Base-by-base conservation (phyloP, 2,888 invertebrate species). In the Hofmannophila pseudospretella region DNA sequence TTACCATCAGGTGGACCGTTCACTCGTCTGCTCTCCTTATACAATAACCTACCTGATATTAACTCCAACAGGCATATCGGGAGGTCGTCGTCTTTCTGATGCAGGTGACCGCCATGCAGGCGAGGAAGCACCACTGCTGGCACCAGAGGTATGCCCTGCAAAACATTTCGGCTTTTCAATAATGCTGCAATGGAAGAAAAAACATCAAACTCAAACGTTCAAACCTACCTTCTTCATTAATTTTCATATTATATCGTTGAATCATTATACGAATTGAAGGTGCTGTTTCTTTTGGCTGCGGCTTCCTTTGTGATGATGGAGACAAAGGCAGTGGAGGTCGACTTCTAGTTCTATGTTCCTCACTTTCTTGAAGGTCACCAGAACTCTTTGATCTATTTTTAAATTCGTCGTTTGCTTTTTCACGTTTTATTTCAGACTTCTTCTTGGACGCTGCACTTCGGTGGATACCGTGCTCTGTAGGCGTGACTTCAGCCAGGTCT, bases 211-310 rank as follows among this genome's bases (percentile, higher is more conserved):
- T 25, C 11, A 12, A n/a, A n/a, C n/a, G n/a, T n/a, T n/a, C 13
- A 32, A 31, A 36, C 11, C 8, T 4, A 69, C 88, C 88, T 71
- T 90, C 89, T 67, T 90, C 89, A 42, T 86, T 86, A 35, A 91
- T 77, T 57, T 90, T 90, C 66, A 90, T 89, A 58, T 91, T 91
- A 54, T 92, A 92, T 47, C 90, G 88, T 29, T 90, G 91, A 54
- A 93, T 90, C 91, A 93, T 93, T 37, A 91, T 87, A 29, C 90
- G 76, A 26, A 93, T 92, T 28, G 91, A 91, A 0, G 93, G 92
- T 0, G 92, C 90, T 10, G 91, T 89, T 58, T 92, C 92, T 54
- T 91, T 92, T 1, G 80, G 58, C 10, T 85, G 75, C 7, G 80
- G 80, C 42, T 82, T 84, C 19, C 86, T 69, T 53, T 90, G 89